A percentile compares a stretch with the other conserved stretches of the same genome.
Conservation (phyloP, 2,797 vertebrate genomes). For the Liparis tanakae region DNA sequence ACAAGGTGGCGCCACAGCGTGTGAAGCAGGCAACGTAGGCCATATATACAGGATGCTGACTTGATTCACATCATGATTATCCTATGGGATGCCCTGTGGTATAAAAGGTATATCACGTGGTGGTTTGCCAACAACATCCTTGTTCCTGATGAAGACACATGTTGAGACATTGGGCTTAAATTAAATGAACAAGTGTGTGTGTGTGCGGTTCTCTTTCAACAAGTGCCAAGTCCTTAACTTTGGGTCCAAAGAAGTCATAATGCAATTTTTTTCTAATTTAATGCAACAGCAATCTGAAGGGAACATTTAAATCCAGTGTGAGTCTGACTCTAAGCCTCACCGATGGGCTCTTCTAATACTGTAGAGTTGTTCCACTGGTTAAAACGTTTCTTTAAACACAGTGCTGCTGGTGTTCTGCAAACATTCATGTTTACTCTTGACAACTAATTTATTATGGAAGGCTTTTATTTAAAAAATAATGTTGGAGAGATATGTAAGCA, state of each 20-base stretch:
- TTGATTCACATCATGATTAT: background rate
- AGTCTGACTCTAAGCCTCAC: background rate
- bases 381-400: background rate
- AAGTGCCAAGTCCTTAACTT: too few species aligned
- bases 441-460: constrained; percentile 2
- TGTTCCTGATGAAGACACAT: background rate
- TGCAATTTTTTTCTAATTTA: background rate
- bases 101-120: background rate
- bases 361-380: background rate
- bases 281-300: background rate
- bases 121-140: background rate
- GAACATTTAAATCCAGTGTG: too few species aligned
- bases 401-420: background rate
- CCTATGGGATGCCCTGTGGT: background rate
- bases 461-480: constrained; percentile 42
- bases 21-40: background rate
- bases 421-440: background rate
- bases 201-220: too few species aligned
- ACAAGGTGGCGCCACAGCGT: background rate
- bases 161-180: background rate
- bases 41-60: background rate
- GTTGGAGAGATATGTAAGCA: constrained; percentile 10
- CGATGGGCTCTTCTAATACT: background rate
- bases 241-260: background rate
- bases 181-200: background rate